Base-by-base conservation (phyloP, 2,888 invertebrate species). In the Lingula anatina region DNA sequence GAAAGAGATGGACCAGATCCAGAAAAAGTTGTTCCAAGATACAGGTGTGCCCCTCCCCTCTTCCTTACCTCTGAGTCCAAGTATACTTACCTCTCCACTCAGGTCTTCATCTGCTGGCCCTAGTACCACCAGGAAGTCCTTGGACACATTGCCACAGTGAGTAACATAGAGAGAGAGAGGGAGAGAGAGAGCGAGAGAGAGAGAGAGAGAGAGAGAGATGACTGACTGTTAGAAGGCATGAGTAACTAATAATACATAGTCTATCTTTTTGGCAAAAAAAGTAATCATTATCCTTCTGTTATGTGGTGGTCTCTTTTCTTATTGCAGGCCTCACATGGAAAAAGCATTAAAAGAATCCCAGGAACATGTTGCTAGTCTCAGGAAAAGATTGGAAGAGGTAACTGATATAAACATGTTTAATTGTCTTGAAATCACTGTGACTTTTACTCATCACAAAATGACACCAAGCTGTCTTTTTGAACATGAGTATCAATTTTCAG, bases 331-430 rank as follows among this genome's bases (percentile, higher is more conserved):
- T 20, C 68, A 68, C 43, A 45, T 68, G 31, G 68, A 70, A 47
- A 62, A 66, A 42, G 59, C 66, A 26, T 50, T 70, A 18, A 68
- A 66, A 50, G 67, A 68, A 44, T 65, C 68, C 5, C 66, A 70
- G 53, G 67, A 68, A 44, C 67, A 69, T 45, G 62, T 66, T 2
- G 54, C 59, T 20, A 65, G 65, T 47, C 54, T 70, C 5, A 57
- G 66, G 39, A 55, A 63, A 40, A 56, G 64, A 21, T 58, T 70
- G 15, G 60, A 64, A 36, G 68, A 69, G 61, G 70, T 68, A 49
- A 46, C 47, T 42, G 20, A 31, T n/a, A 21, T n/a, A 23, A 20
- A 5, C 21, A 2, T 20, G n/a, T 25, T 25, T 47, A 21, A 39
- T 43, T 31, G 5, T 47, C 12, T 25, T 3, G 36, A n/a, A 7